Evolutionary conservation across 2,113 vertebrate genomes (phyloP), one percentile per base, ranked within the genome.

Genomic region (Rhabdornis inornatus): DNA sequence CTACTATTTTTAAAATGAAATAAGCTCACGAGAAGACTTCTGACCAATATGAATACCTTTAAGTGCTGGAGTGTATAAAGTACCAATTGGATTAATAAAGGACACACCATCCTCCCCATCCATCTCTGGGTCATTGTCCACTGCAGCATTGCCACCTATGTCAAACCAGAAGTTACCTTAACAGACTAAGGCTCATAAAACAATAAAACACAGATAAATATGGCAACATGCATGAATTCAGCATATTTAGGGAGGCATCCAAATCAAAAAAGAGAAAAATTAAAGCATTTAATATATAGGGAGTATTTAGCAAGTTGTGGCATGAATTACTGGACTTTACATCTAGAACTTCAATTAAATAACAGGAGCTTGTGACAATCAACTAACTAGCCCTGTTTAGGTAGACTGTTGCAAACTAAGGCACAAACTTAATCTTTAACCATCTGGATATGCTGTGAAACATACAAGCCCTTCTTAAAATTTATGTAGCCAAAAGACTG

Each of bases 41-140:
- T 77, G 84, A 83, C 56, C 90, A 89, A 35, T 31, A 59, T 55
- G 83, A 95, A 93, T 99, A 99, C 99, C 99, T 99, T 99, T 99
- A 90, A 99, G 98, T 71, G 99, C 98, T 11, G 98, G 98, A 80
- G 99, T 97, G 95, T 98, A 99, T 83, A 98, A 97, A 83, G 98
- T 97, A 82, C 99, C 99, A 63, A 98, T 97, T 19, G 98, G 98
- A 82, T 98, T 98, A 92, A 99, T 98, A 96, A 99, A 99, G 86
- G 99, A 99, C 23, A 99, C 98, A 89, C 99, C 99, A 56, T 99
- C 99, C 85, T 99, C 98, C 63, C 99, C 99, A 64, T 99, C 99
- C 77, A 98, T 97, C 97, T 98, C 98, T 25, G 99, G 98, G 95
- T 98, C 98, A 97, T 99, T 98, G 74, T 98, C 97, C 42, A 96